Conservation (phyloP, 2,888 invertebrate species). For the Quadroppia sp. region DNA sequence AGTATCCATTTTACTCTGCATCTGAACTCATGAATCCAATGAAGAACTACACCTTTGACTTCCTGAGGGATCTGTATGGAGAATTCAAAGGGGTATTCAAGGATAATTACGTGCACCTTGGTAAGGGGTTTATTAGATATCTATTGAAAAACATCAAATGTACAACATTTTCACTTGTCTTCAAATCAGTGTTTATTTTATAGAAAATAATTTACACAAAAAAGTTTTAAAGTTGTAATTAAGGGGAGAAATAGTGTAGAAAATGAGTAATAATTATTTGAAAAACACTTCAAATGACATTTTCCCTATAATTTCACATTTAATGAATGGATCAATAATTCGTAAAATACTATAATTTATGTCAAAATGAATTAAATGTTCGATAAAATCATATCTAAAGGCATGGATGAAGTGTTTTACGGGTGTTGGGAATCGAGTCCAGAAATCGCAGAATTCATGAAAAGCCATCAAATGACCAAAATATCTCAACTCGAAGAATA, state of each 20-base stretch:
- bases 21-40: constrained; percentile 52
- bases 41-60: constrained; percentile 60
- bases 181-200: too few relatives aligned
- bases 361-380: background rate
- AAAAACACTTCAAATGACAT: too few relatives aligned
- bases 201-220: too few relatives aligned
- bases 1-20: constrained; percentile 41
- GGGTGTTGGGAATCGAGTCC: constrained; percentile 70
- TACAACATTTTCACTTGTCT: too few relatives aligned
- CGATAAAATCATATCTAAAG: background rate
- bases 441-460: constrained; percentile 63
- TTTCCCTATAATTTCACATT: too few relatives aligned
- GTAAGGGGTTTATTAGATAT: constrained; percentile 52
- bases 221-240: too few relatives aligned
- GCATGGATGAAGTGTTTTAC: constrained; percentile 79
- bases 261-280: background rate
- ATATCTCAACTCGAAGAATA: constrained; percentile 54
- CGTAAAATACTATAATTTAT: background rate
- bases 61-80: constrained; percentile 64
- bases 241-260: background rate
- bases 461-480: constrained; percentile 46
- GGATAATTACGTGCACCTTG: constrained; percentile 79
- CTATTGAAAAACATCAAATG: background rate
- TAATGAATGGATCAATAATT: too few relatives aligned
- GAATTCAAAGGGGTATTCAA: constrained; percentile 69